phyloP scores from a whole-genome alignment of 2,888 invertebrate genomes.

The Orgyia antiqua region DNA sequence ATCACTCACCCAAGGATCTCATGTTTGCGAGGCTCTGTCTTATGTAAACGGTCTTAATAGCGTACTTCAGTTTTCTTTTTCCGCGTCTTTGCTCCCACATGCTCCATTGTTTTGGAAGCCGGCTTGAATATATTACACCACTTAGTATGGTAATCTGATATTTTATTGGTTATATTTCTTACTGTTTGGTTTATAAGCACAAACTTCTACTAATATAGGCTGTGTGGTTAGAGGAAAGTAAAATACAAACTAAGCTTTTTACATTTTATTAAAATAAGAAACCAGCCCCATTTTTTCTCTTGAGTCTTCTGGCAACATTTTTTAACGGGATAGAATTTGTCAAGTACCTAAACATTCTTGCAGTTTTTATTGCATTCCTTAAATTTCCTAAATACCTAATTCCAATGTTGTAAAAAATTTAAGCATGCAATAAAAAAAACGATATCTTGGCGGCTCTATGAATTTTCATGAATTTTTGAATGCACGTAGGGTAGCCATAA shows the following conservation, averaged over 20 bases:
- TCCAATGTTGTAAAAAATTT: no score
- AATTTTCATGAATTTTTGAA: no score
- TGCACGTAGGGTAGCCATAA: background rate
- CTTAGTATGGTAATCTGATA: constrained; percentile 4
- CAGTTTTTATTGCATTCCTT: constrained; percentile 20
- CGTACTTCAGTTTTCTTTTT: constrained; percentile 44
- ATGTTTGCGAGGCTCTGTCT: constrained; percentile 32
- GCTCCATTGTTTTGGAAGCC: constrained; percentile 23
- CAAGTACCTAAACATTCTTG: constrained; percentile 36
- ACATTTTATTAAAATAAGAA: constrained; percentile 13
- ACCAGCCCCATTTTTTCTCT: constrained; percentile 29
- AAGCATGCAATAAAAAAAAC: no score
- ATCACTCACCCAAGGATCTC: constrained; percentile 23
- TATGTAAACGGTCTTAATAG: constrained; percentile 49
- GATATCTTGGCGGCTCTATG: no score
- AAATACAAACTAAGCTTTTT: no score
- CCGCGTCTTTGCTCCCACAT: constrained; percentile 32
- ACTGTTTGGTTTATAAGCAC: no score
- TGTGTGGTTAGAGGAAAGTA: no score
- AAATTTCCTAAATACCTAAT: no score
- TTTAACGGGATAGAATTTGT: constrained; percentile 35
- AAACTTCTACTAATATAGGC: no score
- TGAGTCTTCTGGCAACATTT: constrained; percentile 31
- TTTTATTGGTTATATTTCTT: background rate
- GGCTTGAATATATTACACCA: constrained; percentile 8